phyloP scores from a whole-genome alignment of 2,113 vertebrate species.

The Cottus gobio region DNA sequence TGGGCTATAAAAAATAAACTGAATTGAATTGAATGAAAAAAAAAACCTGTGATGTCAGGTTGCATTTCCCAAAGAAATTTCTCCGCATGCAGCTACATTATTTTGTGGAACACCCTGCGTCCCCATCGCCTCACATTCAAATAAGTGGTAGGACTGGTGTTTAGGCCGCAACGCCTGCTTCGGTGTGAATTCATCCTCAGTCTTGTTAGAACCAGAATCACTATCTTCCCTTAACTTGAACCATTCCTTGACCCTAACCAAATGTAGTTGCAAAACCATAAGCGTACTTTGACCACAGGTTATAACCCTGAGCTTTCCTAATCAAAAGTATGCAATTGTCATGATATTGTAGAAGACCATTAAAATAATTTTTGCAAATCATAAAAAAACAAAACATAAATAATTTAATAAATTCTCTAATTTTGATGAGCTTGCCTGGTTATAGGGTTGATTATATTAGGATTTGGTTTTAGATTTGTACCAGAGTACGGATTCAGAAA shows the following conservation, averaged over 20 bases:
- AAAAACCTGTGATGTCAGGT: no score
- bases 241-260: not conserved
- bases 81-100: no score
- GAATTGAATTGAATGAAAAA: no score
- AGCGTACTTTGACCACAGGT: not conserved
- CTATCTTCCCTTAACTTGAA: not conserved
- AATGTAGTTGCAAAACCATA: not conserved
- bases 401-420: not conserved
- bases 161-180: not conserved
- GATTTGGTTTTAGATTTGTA: not conserved
- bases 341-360: not conserved
- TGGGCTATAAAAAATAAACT: no score
- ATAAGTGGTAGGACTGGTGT: not conserved
- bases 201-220: not conserved
- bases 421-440: not conserved
- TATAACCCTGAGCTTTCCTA: not conserved
- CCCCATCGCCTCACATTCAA: no score
- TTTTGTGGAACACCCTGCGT: no score
- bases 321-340: not conserved
- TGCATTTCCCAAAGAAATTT: no score
- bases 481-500: not conserved
- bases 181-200: not conserved
- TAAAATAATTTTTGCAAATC: not conserved
- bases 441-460: no score
- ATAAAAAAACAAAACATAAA: not conserved